phyloP scores from a whole-genome alignment of 92 coral and sea anemone species.

The Porites divaricata region DNA sequence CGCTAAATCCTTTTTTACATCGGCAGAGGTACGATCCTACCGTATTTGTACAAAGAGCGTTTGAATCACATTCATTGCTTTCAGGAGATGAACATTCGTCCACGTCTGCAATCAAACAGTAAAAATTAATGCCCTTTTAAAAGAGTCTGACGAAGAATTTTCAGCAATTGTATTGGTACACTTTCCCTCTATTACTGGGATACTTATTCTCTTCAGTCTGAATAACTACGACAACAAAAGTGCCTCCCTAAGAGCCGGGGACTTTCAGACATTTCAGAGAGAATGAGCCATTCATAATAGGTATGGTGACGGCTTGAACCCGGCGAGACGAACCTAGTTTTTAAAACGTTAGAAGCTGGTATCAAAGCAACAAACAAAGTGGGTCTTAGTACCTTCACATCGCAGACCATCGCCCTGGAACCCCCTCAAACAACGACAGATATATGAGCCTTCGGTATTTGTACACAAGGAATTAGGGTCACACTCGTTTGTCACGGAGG shows the following conservation, averaged over 20 bases:
- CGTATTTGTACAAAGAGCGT: constrained; percentile 3
- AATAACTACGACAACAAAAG: too few species aligned
- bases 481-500: constrained; percentile 35
- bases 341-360: neutral
- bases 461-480: constrained; percentile 55
- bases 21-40: neutral
- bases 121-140: too few species aligned
- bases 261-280: too few species aligned
- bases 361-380: neutral
- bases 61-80: constrained; percentile 7
- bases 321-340: neutral
- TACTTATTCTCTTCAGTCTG: too few species aligned
- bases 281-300: too few species aligned
- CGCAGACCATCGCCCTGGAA: constrained; percentile 54
- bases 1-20: neutral
- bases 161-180: too few species aligned
- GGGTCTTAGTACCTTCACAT: constrained; percentile 55
- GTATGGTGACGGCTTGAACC: neutral
- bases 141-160: too few species aligned
- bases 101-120: neutral
- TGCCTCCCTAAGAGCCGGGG: too few species aligned
- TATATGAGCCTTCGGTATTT: constrained; percentile 69
- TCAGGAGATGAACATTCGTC: neutral
- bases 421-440: constrained; percentile 64
- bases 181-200: too few species aligned